These are phyloP conservation scores for Asbolus verrucosus DNA, from an alignment of 1,140 invertebrate species.

Conservation along the genomic window DNA sequence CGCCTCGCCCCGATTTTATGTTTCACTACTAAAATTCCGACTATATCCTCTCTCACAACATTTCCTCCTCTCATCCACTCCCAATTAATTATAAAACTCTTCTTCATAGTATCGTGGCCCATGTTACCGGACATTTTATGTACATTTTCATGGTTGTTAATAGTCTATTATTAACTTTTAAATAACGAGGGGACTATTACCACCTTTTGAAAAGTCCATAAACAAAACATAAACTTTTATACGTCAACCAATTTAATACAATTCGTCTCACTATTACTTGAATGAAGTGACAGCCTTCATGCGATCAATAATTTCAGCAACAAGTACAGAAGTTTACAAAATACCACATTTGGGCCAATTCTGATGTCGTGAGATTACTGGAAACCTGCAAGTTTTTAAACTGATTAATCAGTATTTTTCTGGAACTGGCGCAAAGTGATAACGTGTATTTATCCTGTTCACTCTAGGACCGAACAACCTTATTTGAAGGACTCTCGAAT, in stretches of 20 bases:
- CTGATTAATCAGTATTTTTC: conserved; percentile 6
- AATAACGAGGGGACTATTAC: too few relatives aligned
- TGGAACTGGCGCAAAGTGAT: conserved; percentile 8
- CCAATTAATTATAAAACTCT: conserved; percentile 22
- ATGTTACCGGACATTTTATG: conserved; percentile 23
- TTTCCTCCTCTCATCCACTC: background rate
- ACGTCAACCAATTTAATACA: too few relatives aligned
- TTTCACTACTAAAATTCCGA: background rate
- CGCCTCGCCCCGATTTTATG: background rate
- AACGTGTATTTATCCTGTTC: too few relatives aligned
- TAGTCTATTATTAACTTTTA: background rate
- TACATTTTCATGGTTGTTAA: conserved; percentile 4
- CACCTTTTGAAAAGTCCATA: too few relatives aligned
- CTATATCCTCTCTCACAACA: background rate
- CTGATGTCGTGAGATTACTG: conserved; percentile 30
- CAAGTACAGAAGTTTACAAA: background rate
- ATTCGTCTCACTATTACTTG: too few relatives aligned
- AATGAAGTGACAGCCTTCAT: too few relatives aligned
- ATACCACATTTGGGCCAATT: too few relatives aligned
- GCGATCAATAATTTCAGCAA: too few relatives aligned
- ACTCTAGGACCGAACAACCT: too few relatives aligned
- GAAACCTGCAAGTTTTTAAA: conserved; percentile 17
- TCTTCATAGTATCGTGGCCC: background rate
- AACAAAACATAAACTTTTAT: too few relatives aligned
- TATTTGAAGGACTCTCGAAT: too few relatives aligned